Percentiles rank a stretch among this genome's conserved stretches.
phyloP scores from a whole-genome alignment of 1,140 invertebrate genomes.

The Calliphora vicina region DNA sequence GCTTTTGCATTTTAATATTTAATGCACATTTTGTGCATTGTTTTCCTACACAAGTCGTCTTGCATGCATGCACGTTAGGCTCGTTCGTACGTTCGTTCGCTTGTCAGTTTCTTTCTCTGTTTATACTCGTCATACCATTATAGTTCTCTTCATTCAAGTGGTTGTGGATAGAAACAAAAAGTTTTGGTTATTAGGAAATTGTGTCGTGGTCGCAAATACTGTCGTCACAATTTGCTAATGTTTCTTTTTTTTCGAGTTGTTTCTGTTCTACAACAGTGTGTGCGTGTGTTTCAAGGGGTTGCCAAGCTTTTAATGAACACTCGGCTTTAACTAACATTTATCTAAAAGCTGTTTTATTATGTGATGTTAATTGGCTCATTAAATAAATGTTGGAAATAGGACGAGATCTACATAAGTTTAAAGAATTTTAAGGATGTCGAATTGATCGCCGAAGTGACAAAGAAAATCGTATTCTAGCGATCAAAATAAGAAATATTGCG shows the following conservation, averaged over 20 bases:
- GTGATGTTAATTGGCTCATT: too few species aligned
- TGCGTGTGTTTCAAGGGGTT: neutral
- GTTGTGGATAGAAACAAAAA: neutral
- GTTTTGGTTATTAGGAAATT: constrained; percentile 20
- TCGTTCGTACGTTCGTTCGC: too few species aligned
- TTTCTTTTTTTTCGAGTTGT: neutral
- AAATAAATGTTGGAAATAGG: too few species aligned
- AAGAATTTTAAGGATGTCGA: too few species aligned
- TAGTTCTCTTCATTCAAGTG: neutral
- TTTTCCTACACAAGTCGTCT: neutral
- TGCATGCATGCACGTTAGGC: neutral
- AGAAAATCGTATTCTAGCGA: too few species aligned
- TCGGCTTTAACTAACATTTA: too few species aligned
- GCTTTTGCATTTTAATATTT: constrained; percentile 19
- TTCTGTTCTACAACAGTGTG: neutral
- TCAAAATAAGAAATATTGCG: too few species aligned
- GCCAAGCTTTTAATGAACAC: neutral
- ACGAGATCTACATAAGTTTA: too few species aligned
- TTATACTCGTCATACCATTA: neutral
- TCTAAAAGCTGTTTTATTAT: too few species aligned
- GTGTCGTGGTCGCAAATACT: constrained; percentile 29
- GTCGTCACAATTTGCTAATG: neutral
- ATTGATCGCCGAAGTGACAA: too few species aligned
- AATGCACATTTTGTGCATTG: neutral
- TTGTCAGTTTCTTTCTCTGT: too few species aligned